phyloP scores from a whole-genome alignment of 2,888 invertebrate species.

The Hirudinaria manillensis region DNA sequence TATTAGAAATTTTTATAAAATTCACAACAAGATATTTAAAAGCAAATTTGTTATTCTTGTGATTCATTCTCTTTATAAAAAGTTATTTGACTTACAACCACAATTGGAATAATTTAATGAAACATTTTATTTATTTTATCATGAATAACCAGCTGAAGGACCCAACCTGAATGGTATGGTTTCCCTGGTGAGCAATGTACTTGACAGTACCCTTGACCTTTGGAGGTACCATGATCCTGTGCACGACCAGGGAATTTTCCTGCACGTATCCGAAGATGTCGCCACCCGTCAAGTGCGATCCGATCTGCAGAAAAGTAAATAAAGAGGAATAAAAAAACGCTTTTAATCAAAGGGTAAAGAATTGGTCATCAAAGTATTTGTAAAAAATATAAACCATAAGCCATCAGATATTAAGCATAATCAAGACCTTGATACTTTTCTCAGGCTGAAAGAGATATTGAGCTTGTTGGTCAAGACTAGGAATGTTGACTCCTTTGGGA shows the following conservation, averaged over 20 bases:
- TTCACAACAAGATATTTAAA: no score
- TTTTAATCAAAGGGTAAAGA: neutral
- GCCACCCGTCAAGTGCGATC: constrained; percentile 97
- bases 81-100: no score
- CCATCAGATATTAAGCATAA: neutral
- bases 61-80: no score
- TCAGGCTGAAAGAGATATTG: constrained; percentile 55
- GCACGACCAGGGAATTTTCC: constrained; percentile 94
- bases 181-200: constrained; percentile 85
- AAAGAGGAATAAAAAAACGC: neutral
- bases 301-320: constrained; percentile 60
- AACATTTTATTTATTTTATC: no score
- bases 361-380: neutral
- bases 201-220: constrained; percentile 91
- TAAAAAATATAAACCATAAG: neutral
- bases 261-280: constrained; percentile 91
- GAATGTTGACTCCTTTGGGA: constrained; percentile 94
- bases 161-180: constrained; percentile 75
- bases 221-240: constrained; percentile 89
- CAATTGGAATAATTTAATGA: no score
- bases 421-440: constrained; percentile 28
- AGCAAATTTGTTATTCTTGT: no score
- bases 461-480: constrained; percentile 72
- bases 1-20: no score
- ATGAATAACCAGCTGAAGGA: neutral